These are phyloP conservation scores for Stigmatopora argus DNA, from an alignment of 2,113 vertebrate species.

Conservation along the genomic window DNA sequence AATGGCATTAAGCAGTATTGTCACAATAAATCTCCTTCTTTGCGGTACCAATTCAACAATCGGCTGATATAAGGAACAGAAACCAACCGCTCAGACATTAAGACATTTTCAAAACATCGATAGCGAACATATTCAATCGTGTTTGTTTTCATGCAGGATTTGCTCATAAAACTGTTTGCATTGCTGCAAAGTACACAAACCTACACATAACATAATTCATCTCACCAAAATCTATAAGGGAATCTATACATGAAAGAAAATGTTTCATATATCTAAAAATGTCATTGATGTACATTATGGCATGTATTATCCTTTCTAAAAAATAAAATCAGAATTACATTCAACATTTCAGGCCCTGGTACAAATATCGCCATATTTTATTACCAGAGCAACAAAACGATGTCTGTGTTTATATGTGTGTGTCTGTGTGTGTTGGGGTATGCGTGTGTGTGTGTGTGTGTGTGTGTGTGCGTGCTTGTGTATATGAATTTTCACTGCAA, in stretches of 20 bases:
- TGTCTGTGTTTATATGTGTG: constrained; percentile 23
- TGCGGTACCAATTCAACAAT: constrained; percentile 17
- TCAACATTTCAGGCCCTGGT: constrained; percentile 76
- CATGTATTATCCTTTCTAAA: constrained; percentile 54
- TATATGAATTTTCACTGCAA: constrained; percentile 11
- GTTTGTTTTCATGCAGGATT: constrained; percentile 28
- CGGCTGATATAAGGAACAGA: constrained; percentile 22
- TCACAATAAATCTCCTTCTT: constrained; percentile 12
- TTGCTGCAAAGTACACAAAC: constrained; percentile 50
- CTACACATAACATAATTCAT: constrained; percentile 62
- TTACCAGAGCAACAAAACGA: constrained; percentile 43
- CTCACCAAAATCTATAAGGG: constrained; percentile 67
- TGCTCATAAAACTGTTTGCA: constrained; percentile 39
- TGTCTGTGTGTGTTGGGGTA: constrained; percentile 21
- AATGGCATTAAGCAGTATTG: constrained; percentile 28
- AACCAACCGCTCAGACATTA: constrained; percentile 29
- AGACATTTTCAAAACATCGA: constrained; percentile 35
- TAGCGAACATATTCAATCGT: constrained; percentile 20
- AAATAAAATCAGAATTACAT: constrained; percentile 80
- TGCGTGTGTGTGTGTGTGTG: constrained; percentile 21
- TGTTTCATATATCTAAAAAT: constrained; percentile 63
- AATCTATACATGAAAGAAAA: constrained; percentile 63
- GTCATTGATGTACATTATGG: constrained; percentile 59
- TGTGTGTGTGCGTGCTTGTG: constrained; percentile 18
- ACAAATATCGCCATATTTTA: constrained; percentile 73